Conservation (phyloP, 2,113 vertebrate species). For the Coptodon bakossiorum region DNA sequence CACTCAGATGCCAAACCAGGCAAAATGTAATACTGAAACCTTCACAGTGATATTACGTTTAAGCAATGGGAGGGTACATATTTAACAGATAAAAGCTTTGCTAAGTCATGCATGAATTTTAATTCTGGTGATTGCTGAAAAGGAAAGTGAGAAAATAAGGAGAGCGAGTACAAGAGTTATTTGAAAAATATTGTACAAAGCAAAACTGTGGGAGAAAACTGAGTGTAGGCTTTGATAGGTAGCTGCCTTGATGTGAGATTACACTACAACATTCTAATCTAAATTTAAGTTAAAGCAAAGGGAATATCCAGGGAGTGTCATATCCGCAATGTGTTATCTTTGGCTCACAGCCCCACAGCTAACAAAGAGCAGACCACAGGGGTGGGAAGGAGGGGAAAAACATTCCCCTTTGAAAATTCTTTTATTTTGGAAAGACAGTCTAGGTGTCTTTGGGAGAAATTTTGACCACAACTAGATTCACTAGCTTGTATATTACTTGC, state of each 20-base stretch:
- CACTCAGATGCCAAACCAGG: background rate
- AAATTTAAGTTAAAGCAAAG: conserved; percentile 54
- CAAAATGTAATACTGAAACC: background rate
- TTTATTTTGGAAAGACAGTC: background rate
- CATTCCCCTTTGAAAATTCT: background rate
- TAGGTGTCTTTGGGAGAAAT: background rate
- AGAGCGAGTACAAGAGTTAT: background rate
- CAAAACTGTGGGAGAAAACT: conserved; percentile 8
- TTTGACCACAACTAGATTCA: conserved; percentile 13
- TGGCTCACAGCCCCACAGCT: conserved; percentile 43
- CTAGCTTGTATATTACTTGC: background rate
- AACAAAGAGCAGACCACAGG: conserved; percentile 42
- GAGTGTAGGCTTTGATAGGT: conserved; percentile 55
- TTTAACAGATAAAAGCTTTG: conserved; percentile 26
- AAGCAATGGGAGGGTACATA: background rate
- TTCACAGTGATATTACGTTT: background rate
- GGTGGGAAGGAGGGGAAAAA: background rate
- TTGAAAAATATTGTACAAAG: conserved; percentile 33
- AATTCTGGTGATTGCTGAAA: conserved; percentile 13
- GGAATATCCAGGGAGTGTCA: conserved; percentile 54
- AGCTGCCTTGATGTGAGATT: conserved; percentile 52
- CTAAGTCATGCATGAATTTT: conserved; percentile 24
- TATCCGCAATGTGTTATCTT: conserved; percentile 61
- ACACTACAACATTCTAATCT: conserved; percentile 40
- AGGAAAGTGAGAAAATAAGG: background rate